Evolutionary conservation across 2,113 vertebrate species (phyloP).

Genomic region (Pleuronectes platessa): DNA sequence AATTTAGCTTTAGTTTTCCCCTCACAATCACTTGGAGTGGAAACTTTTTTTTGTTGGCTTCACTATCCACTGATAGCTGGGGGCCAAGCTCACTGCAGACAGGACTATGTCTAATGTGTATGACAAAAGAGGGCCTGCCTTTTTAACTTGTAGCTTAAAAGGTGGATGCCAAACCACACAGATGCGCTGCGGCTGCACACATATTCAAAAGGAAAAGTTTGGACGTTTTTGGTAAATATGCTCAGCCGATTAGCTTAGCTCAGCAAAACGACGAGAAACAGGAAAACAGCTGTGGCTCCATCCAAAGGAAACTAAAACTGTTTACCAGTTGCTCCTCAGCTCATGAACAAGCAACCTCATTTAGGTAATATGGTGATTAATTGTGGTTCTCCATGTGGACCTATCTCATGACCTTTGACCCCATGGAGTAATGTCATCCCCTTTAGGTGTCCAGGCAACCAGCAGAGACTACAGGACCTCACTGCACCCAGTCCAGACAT

Average conservation of each 20-base stretch:
- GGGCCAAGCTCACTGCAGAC: slow-evolving; percentile 41
- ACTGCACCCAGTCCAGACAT: background rate
- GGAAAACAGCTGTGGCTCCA: background rate
- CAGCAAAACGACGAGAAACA: background rate
- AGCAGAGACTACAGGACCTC: background rate
- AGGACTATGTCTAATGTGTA: slow-evolving; percentile 34
- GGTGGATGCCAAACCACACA: slow-evolving; percentile 3
- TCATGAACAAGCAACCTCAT: background rate
- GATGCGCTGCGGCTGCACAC: background rate
- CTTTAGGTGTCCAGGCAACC: slow-evolving; percentile 31
- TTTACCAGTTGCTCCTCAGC: background rate
- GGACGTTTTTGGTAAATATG: background rate
- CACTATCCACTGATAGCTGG: slow-evolving; percentile 23
- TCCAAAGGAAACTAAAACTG: background rate
- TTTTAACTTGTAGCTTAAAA: slow-evolving; percentile 30
- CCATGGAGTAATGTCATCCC: slow-evolving; percentile 4
- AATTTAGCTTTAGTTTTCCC: slow-evolving; percentile 50
- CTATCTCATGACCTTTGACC: background rate
- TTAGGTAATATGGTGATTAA: background rate
- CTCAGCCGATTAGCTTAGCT: background rate
- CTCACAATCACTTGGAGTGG: slow-evolving; percentile 61
- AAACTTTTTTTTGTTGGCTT: slow-evolving; percentile 30
- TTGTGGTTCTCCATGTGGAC: background rate
- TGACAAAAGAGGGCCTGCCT: background rate
- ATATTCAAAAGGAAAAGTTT: background rate